Evolutionary conservation across 2,797 vertebrate genomes (phyloP).

Genomic region (Eupleurogrammus muticus): DNA sequence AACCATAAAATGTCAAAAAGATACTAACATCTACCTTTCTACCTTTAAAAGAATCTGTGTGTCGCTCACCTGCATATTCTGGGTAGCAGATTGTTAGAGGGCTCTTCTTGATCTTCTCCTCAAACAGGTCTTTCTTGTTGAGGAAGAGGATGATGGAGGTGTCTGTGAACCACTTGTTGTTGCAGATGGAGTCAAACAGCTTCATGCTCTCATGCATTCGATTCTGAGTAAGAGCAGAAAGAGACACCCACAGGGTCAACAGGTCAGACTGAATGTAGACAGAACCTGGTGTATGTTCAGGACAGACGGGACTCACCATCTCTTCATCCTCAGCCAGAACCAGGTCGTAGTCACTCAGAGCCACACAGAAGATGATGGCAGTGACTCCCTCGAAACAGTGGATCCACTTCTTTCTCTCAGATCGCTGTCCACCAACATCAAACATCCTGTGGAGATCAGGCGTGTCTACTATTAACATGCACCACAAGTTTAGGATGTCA

Average conservation of each 20-base stretch:
- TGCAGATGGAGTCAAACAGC: slow-evolving; percentile 99
- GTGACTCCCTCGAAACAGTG: slow-evolving; percentile 99
- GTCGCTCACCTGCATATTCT: slow-evolving; percentile 92
- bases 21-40: no score
- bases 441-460: slow-evolving; percentile 89
- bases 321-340: slow-evolving; percentile 98
- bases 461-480: neutral
- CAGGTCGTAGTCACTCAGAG: slow-evolving; percentile 97
- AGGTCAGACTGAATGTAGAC: neutral
- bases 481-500: neutral
- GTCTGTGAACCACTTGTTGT: slow-evolving; percentile 99
- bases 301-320: slow-evolving; percentile 84
- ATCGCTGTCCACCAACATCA: slow-evolving; percentile 98
- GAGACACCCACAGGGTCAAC: neutral
- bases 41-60: slow-evolving; percentile 9
- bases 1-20: no score
- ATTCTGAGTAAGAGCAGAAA: slow-evolving; percentile 83
- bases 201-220: slow-evolving; percentile 99
- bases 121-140: slow-evolving; percentile 99
- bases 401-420: slow-evolving; percentile 99
- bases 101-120: slow-evolving; percentile 98
- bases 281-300: neutral
- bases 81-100: slow-evolving; percentile 98
- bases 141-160: slow-evolving; percentile 99
- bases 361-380: slow-evolving; percentile 98